Percentiles rank a stretch among this genome's conserved stretches.
phyloP scores from a whole-genome alignment of 1,140 invertebrate genomes.

The Ectropis grisescens region DNA sequence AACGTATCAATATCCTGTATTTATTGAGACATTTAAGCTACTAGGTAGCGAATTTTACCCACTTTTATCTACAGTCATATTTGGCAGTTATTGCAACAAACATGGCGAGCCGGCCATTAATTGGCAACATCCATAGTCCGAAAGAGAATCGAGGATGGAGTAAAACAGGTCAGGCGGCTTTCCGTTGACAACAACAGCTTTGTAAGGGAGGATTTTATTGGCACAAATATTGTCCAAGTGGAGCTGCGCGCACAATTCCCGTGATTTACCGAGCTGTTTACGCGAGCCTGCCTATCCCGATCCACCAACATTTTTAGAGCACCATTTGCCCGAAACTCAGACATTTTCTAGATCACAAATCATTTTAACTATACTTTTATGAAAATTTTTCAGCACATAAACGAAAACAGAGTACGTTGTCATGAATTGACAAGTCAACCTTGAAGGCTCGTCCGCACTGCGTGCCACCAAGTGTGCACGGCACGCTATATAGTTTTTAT shows the following conservation, averaged over 20 bases:
- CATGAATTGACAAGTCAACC: too few relatives aligned
- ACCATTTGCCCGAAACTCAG: constrained; percentile 24
- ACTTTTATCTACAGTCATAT: too few relatives aligned
- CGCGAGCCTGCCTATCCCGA: constrained; percentile 35
- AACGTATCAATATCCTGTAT: too few relatives aligned
- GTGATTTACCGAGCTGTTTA: constrained; percentile 63
- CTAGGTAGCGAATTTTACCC: too few relatives aligned
- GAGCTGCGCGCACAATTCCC: constrained; percentile 33
- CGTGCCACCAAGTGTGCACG: too few relatives aligned
- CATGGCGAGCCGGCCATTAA: too few relatives aligned
- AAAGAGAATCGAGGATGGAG: constrained; percentile 37
- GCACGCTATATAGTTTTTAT: too few relatives aligned
- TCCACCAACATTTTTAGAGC: constrained; percentile 41
- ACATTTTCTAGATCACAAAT: constrained; percentile 27
- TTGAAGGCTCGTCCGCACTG: too few relatives aligned
- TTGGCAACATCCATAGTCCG: too few relatives aligned
- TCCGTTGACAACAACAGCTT: constrained; percentile 58
- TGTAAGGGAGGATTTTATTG: constrained; percentile 59
- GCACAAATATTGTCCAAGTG: constrained; percentile 59
- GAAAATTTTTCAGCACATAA: constrained; percentile 15
- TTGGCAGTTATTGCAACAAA: too few relatives aligned
- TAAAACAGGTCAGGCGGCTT: constrained; percentile 50
- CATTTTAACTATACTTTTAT: constrained; percentile 30
- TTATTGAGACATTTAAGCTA: too few relatives aligned
- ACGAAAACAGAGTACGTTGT: too few relatives aligned